Percentiles rank a stretch among this genome's conserved stretches.
Conservation (phyloP, 2,797 vertebrate genomes). For the Anguilla anguilla region DNA sequence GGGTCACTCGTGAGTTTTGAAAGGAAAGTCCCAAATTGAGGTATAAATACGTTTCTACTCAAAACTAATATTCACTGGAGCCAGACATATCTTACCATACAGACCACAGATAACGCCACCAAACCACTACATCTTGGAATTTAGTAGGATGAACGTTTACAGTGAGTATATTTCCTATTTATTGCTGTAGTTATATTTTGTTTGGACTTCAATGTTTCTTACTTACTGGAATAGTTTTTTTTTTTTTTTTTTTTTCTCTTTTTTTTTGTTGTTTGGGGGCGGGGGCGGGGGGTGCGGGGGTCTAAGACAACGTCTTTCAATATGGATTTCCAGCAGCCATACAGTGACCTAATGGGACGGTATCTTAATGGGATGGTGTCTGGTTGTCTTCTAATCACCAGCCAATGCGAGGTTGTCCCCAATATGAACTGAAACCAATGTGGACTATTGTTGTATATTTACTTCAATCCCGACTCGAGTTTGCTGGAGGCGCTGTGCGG, state of each 20-base stretch:
- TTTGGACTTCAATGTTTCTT: not conserved
- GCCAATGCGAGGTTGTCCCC: not conserved
- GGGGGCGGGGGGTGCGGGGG: no score
- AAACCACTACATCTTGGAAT: not conserved
- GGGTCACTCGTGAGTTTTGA: not conserved
- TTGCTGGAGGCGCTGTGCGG: not conserved
- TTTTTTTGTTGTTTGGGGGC: not conserved
- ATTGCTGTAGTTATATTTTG: not conserved
- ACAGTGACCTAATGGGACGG: not conserved
- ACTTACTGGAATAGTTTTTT: not conserved
- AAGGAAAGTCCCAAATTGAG: not conserved
- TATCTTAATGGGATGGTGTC: not conserved
- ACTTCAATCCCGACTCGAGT: not conserved
- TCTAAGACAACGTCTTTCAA: no score
- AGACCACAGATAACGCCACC: not conserved
- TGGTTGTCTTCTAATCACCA: not conserved
- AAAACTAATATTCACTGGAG: not conserved
- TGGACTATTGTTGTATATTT: not conserved
- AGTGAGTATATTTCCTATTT: not conserved
- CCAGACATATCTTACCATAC: not conserved
- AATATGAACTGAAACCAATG: not conserved
- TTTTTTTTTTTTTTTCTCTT: not conserved
- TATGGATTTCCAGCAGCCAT: not conserved
- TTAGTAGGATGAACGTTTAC: not conserved
- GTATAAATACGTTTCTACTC: not conserved